A percentile compares a stretch with the other conserved stretches of the same genome.
phyloP scores from a whole-genome alignment of 2,113 vertebrate species.

The Ascaphus truei region DNA sequence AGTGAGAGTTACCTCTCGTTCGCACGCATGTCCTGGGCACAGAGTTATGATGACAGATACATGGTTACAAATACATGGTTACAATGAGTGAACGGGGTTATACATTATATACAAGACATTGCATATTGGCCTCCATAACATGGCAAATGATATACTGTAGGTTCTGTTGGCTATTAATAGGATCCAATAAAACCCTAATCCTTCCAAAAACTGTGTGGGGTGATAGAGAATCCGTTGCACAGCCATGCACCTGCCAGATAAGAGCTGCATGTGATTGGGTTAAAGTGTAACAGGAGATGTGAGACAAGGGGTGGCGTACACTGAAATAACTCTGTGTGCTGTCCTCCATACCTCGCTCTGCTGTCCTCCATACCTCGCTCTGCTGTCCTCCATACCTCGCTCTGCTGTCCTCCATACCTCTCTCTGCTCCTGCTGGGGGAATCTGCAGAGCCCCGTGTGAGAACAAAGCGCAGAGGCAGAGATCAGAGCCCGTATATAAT shows the following conservation, averaged over 20 bases:
- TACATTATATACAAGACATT: too few relatives aligned
- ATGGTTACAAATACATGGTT: too few relatives aligned
- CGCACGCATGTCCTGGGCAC: too few relatives aligned
- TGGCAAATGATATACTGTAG: too few relatives aligned
- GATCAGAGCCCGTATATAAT: too few relatives aligned
- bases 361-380: neutral
- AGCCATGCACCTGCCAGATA: neutral
- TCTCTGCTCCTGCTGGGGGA: too few relatives aligned
- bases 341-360: neutral
- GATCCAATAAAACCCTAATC: neutral
- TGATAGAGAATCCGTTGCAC: neutral
- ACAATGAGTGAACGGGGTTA: too few relatives aligned
- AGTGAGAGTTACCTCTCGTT: too few relatives aligned
- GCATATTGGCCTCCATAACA: too few relatives aligned
- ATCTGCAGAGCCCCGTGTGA: too few relatives aligned
- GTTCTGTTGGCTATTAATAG: slow-evolving; percentile 3
- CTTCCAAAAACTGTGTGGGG: neutral
- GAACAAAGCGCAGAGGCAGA: too few relatives aligned
- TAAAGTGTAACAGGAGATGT: slow-evolving; percentile 1
- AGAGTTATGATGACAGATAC: too few relatives aligned
- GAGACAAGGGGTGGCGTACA: neutral
- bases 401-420: neutral
- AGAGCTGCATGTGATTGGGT: neutral
- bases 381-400: neutral
- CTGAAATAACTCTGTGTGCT: neutral